phyloP scores from a whole-genome alignment of 2,888 invertebrate genomes.

The Coelogynopora nodosa region DNA sequence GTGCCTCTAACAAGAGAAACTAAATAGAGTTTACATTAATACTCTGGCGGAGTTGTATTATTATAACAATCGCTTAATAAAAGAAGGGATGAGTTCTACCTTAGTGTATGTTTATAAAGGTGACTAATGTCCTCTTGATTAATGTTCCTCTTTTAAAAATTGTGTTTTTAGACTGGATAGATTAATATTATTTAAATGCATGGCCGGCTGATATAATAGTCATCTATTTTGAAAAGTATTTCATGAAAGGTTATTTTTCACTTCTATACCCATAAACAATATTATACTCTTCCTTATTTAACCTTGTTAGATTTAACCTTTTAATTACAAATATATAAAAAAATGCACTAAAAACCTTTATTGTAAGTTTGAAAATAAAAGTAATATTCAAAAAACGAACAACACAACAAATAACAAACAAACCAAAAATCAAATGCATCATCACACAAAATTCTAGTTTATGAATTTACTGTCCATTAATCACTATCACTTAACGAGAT shows the following conservation, averaged over 20 bases:
- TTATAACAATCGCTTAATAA: no score
- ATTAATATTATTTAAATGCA: no score
- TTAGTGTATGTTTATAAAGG: no score
- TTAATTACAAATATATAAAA: neutral
- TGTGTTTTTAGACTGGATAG: no score
- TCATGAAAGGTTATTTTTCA: neutral
- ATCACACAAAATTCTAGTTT: neutral
- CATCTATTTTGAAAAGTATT: neutral
- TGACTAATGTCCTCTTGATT: no score
- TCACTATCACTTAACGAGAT: neutral
- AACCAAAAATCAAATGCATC: neutral
- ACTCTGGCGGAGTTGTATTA: no score
- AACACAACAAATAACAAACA: neutral
- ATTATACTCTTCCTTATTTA: neutral
- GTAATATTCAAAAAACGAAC: neutral
- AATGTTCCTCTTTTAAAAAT: no score
- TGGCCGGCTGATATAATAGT: no score
- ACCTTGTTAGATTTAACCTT: neutral
- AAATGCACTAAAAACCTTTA: neutral
- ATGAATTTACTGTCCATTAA: neutral
- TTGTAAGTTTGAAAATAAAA: neutral
- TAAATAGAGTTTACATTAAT: no score
- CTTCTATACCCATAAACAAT: neutral
- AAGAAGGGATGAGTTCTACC: no score
- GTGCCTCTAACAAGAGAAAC: no score